Evolutionary conservation across 2,113 vertebrate species (phyloP).

Genomic region (Hucho hucho): DNA sequence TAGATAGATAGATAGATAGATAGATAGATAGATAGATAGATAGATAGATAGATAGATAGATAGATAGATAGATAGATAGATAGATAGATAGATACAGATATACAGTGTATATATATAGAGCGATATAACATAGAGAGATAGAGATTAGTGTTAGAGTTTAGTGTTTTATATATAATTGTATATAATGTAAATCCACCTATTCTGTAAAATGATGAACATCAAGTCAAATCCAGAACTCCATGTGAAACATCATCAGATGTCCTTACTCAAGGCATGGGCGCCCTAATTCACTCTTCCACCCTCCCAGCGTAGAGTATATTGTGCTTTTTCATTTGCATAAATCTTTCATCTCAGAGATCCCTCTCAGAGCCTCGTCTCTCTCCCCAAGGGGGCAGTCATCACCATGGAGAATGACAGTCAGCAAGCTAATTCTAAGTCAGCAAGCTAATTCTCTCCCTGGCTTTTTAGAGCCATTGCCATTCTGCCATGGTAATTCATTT

Average conservation of each 20-base stretch:
- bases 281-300: neutral
- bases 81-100: too few relatives aligned
- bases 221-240: neutral
- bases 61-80: too few relatives aligned
- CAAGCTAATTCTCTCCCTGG: neutral
- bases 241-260: neutral
- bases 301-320: neutral
- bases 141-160: too few relatives aligned
- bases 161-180: neutral
- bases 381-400: neutral
- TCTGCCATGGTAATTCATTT: neutral
- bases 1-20: too few relatives aligned
- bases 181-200: neutral
- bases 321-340: neutral
- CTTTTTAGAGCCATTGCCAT: neutral
- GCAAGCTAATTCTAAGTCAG: conserved; percentile 4
- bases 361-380: neutral
- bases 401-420: neutral
- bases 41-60: too few relatives aligned
- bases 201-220: neutral
- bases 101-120: too few relatives aligned
- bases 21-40: too few relatives aligned
- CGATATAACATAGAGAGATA: too few relatives aligned
- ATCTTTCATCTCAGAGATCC: neutral
- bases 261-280: neutral